Evolutionary conservation across 2,888 invertebrate genomes (phyloP), one percentile per base, ranked within the genome.

Genomic region (Furcula furcula): DNA sequence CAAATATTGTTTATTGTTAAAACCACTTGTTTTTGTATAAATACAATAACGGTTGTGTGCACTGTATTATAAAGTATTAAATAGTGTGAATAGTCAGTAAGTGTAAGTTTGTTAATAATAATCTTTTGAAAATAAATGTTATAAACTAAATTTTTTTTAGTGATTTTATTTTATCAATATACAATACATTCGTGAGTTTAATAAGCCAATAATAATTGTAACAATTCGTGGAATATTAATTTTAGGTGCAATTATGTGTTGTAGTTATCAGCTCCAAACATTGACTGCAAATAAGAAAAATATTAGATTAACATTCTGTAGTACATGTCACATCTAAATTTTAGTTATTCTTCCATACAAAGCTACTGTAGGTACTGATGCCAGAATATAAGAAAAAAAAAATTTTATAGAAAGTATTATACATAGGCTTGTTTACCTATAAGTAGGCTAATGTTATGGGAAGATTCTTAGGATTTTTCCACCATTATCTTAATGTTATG

Each of bases 201-300:
- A 25, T 21, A 23, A 31, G 30, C 26, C 45, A 58, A n/a, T n/a
- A n/a, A n/a, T n/a, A n/a, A 44, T 53, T 45, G 27, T 47, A 36
- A 50, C 52, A 50, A 50, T 40, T 26, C 29, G 28, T 33, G 14
- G 4, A 26, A 19, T 14, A 31, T 36, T 30, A 36, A 29, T 36
- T 40, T 28, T 36, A 14, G n/a, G n/a, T n/a, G n/a, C n/a, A 11
- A 23, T 40, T 40, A 38, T 30, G 53, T 75, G 43, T 49, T 39
- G 82, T 75, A 88, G 79, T 88, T 88, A 31, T 88, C 87, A 40
- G 85, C 64, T 55, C 86, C 86, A 65, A 84, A 85, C 77, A 78
- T 81, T 38, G 82, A 79, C 87, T 88, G 87, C 64, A 86, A 41
- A 83, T 68, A 61, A 65, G 70, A 75, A 70, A 65, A 51, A 50